phyloP scores from a whole-genome alignment of 2,113 vertebrate species.

The Pomatostomus ruficeps region DNA sequence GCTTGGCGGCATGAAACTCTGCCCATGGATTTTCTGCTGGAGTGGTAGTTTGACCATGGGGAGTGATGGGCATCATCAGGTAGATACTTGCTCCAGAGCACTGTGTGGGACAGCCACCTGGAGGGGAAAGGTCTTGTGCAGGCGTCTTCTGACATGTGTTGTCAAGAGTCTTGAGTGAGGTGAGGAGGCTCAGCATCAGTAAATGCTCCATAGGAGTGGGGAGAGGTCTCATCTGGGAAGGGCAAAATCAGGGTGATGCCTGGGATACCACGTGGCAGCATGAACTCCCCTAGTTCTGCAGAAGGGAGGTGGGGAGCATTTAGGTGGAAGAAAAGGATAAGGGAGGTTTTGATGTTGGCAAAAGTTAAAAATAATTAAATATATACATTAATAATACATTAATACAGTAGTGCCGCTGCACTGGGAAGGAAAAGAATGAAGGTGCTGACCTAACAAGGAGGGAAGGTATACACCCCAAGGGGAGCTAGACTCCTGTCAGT shows the following conservation, averaged over 20 bases:
- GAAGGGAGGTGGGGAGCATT: not conserved
- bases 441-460: not conserved
- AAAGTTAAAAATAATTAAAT: not conserved
- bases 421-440: not conserved
- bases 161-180: not conserved
- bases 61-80: not conserved
- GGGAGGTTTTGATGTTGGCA: not conserved
- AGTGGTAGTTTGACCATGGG: not conserved
- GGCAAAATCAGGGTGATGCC: not conserved
- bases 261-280: rapidly evolving
- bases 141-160: not conserved
- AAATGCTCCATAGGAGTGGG: not conserved
- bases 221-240: not conserved
- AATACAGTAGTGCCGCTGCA: not conserved
- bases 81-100: not conserved
- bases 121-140: not conserved
- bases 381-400: not conserved
- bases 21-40: not conserved
- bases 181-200: not conserved
- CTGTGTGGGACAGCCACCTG: not conserved
- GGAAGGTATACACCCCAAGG: rapidly evolving
- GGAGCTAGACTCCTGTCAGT: not conserved
- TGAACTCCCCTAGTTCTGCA: not conserved
- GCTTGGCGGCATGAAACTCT: not conserved
- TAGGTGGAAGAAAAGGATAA: not conserved